phyloP scores from a whole-genome alignment of 1,140 invertebrate genomes.

The Drosophila persimilis region DNA sequence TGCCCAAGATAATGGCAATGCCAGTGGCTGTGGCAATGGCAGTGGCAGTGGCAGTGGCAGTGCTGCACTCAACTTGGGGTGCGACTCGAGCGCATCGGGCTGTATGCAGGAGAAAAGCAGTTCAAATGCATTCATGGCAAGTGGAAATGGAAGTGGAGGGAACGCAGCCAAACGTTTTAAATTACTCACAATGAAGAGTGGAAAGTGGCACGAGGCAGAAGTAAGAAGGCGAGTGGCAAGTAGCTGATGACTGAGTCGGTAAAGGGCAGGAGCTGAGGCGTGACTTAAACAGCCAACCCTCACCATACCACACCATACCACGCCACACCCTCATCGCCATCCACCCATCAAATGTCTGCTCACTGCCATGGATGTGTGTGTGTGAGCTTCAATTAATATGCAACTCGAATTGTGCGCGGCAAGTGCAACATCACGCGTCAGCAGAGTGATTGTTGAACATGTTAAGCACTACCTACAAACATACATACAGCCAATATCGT shows the following conservation, averaged over 20 bases:
- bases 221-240: constrained; percentile 9
- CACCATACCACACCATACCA: not conserved
- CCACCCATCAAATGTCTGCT: not conserved
- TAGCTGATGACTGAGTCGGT: constrained; percentile 34
- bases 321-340: too few relatives aligned
- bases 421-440: constrained; percentile 35
- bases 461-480: not conserved
- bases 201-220: not conserved
- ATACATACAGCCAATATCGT: constrained; percentile 15
- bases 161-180: constrained; percentile 53
- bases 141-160: constrained; percentile 1
- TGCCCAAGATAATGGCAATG: constrained; percentile 46
- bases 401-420: constrained; percentile 30
- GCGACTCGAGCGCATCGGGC: constrained; percentile 34
- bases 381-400: constrained; percentile 64
- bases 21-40: constrained; percentile 2
- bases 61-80: constrained; percentile 19
- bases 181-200: constrained; percentile 39
- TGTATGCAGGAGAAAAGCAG: constrained; percentile 37
- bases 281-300: not conserved
- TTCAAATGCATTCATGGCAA: constrained; percentile 56
- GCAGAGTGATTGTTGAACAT: constrained; percentile 2
- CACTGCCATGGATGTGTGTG: constrained; percentile 4
- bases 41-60: constrained; percentile 15
- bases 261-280: not conserved